phyloP scores from a whole-genome alignment of 2,888 invertebrate species.

The Caenorhabditis zanzibari region DNA sequence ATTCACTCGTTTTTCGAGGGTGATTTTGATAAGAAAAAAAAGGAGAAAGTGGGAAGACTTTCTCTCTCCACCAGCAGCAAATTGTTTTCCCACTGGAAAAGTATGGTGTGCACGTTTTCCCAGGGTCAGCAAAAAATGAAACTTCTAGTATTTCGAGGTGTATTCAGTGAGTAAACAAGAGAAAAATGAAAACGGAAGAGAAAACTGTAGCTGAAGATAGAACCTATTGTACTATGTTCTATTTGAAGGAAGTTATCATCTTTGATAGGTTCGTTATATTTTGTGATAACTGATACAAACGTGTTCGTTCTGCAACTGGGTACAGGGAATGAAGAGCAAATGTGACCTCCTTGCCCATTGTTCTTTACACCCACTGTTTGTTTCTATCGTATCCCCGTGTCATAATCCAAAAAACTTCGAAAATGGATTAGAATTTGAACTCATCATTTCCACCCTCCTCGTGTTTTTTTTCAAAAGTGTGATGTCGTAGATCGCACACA shows the following conservation, averaged over 20 bases:
- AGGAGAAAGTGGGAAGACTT: conserved; percentile 46
- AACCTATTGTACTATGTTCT: conserved; percentile 40
- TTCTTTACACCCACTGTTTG: conserved; percentile 7
- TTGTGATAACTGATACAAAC: conserved; percentile 38
- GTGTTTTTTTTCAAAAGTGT: conserved; percentile 10
- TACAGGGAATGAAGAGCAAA: conserved; percentile 42
- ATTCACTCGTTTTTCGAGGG: conserved; percentile 7
- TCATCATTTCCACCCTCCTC: neutral
- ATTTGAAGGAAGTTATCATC: conserved; percentile 1
- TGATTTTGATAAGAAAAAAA: conserved; percentile 32
- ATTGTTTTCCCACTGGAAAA: conserved; percentile 7
- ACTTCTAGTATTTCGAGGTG: neutral
- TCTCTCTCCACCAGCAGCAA: conserved; percentile 46
- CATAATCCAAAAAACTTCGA: conserved; percentile 8
- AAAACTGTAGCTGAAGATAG: conserved; percentile 6
- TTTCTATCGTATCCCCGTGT: conserved; percentile 7
- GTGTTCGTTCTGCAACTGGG: conserved; percentile 35
- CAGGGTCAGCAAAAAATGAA: conserved; percentile 35
- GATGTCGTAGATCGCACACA: conserved; percentile 36
- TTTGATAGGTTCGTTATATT: conserved; percentile 7
- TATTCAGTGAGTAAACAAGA: conserved; percentile 1
- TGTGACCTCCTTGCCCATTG: neutral
- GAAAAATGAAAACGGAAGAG: conserved; percentile 19
- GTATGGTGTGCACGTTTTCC: conserved; percentile 37
- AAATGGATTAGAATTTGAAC: conserved; percentile 32